Evolutionary conservation across 2,113 vertebrate genomes (phyloP).

Genomic region (Leucoraja erinaceus): DNA sequence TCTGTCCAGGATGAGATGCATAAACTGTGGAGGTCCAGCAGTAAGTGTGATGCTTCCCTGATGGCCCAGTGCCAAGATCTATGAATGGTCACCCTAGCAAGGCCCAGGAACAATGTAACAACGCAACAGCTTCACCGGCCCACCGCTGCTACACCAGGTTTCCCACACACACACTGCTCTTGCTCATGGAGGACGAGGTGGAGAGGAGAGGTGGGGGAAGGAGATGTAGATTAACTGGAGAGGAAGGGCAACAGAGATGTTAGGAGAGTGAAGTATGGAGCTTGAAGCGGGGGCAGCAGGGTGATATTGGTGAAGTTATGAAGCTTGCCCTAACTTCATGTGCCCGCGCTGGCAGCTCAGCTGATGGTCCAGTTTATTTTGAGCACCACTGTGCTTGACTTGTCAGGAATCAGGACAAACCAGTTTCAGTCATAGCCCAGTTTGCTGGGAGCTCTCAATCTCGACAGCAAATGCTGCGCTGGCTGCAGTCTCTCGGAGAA

Average conservation of each 20-base stretch:
- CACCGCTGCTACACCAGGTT: too few species aligned
- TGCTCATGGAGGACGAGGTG: too few species aligned
- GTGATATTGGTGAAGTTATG: background rate
- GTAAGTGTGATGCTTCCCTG: too few species aligned
- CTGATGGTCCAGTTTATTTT: conserved; percentile 12
- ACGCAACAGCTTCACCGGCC: too few species aligned
- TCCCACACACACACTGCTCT: too few species aligned
- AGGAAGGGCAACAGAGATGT: background rate
- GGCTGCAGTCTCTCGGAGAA: background rate
- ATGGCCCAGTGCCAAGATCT: too few species aligned
- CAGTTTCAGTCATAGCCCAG: background rate
- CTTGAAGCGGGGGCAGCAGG: background rate
- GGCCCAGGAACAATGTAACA: too few species aligned
- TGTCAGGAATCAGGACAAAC: conserved; percentile 23
- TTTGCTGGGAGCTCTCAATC: background rate
- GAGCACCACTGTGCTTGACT: background rate
- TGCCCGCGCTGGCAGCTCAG: background rate
- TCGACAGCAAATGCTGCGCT: background rate
- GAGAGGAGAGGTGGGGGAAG: background rate
- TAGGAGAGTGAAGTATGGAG: background rate
- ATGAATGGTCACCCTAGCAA: too few species aligned
- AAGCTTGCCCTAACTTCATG: background rate
- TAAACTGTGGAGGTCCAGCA: too few species aligned
- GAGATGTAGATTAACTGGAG: background rate
- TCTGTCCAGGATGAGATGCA: too few species aligned